Conservation (phyloP, 64 coral and sea anemone species). For the Pocillopora verrucosa region DNA sequence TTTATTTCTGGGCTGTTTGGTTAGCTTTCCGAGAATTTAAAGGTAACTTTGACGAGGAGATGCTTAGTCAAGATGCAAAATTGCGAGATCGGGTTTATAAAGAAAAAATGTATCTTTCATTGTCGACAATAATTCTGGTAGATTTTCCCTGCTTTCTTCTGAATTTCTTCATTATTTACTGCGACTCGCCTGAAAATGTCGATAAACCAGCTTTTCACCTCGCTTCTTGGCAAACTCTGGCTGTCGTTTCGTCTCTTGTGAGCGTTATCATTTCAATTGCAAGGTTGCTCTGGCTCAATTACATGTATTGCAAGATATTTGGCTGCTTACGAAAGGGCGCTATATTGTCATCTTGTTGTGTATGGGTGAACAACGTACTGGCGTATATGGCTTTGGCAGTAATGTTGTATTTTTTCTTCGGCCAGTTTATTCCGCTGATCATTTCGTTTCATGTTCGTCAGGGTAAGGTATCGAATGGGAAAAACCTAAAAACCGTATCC, state of each 20-base stretch:
- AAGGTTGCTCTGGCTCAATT: constrained; percentile 9
- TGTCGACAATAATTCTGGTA: neutral
- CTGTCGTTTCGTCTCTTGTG: neutral
- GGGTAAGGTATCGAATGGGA: neutral
- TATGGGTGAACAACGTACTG: neutral
- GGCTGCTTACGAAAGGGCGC: neutral
- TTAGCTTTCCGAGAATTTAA: constrained; percentile 3
- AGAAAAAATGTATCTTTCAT: constrained; percentile 12
- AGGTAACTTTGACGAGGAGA: neutral
- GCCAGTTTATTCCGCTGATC: neutral
- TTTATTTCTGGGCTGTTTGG: constrained; percentile 13
- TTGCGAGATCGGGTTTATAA: neutral
- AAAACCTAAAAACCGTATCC: neutral
- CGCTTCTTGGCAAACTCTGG: neutral
- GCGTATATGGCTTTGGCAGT: neutral
- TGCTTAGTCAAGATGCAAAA: neutral
- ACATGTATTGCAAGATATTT: neutral
- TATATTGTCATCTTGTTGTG: neutral
- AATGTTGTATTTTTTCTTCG: constrained; percentile 14
- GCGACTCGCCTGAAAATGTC: constrained; percentile 10
- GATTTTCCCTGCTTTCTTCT: neutral
- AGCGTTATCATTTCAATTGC: neutral
- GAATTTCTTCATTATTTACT: constrained; percentile 5
- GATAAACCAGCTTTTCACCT: neutral
- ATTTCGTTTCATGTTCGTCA: neutral